Percentiles rank a stretch among this genome's conserved stretches.
Conservation (phyloP, 2,113 vertebrate species). For the Haemorhous mexicanus region DNA sequence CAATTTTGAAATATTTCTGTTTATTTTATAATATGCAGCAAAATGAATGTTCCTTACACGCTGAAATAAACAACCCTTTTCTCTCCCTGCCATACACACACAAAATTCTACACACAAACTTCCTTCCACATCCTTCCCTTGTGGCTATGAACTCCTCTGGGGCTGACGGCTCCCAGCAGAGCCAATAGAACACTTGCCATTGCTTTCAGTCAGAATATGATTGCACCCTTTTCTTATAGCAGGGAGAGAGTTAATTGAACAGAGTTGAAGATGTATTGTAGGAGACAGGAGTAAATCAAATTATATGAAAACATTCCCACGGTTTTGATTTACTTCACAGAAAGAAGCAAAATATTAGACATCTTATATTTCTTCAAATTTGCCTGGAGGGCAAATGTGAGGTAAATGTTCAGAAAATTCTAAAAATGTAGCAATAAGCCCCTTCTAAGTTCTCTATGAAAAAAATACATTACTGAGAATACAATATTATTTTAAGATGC, state of each 20-base stretch:
- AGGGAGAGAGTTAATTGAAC: slow-evolving; percentile 67
- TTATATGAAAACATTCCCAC: slow-evolving; percentile 75
- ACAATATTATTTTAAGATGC: slow-evolving; percentile 40
- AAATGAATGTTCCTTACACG: not conserved
- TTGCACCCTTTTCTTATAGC: slow-evolving; percentile 17
- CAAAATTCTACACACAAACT: not conserved
- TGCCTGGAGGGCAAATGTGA: slow-evolving; percentile 62
- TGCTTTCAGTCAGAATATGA: not conserved
- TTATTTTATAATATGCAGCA: slow-evolving; percentile 2
- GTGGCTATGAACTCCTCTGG: not conserved
- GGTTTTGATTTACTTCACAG: slow-evolving; percentile 77
- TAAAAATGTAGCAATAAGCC: slow-evolving; percentile 65
- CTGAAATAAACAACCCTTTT: not conserved
- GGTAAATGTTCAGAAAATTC: slow-evolving; percentile 69
- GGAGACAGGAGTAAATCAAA: slow-evolving; percentile 72
- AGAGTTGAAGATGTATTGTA: slow-evolving; percentile 58
- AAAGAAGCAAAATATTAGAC: slow-evolving; percentile 74
- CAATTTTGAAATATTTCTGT: not conserved
- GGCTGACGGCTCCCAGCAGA: not conserved
- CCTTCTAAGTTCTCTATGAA: slow-evolving; percentile 16
- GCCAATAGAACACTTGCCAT: slow-evolving; percentile 13
- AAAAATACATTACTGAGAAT: slow-evolving; percentile 34
- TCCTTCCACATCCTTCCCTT: slow-evolving; percentile 44
- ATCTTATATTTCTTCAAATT: slow-evolving; percentile 73
- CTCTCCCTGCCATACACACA: not conserved